Evolutionary conservation across 2,888 invertebrate species (phyloP).

Genomic region (Perdita meconis): DNA sequence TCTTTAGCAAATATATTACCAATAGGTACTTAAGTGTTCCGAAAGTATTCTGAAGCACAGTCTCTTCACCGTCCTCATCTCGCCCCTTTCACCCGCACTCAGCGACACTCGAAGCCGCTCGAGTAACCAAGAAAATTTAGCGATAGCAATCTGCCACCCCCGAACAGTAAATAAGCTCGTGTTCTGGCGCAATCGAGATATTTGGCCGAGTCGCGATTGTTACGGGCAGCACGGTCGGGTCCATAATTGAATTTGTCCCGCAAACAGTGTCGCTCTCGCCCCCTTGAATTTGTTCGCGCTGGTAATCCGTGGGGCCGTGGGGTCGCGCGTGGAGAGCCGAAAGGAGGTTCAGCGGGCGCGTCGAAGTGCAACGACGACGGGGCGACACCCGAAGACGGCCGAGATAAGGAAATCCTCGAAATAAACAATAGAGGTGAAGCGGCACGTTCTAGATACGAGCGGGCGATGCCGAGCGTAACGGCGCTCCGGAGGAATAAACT

Average conservation of each 20-base stretch:
- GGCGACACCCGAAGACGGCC: conserved; percentile 12
- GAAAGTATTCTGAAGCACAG: no score
- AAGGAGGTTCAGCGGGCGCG: conserved; percentile 5
- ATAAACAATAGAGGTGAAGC: conserved; percentile 42
- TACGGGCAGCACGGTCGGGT: not conserved
- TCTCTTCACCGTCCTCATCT: no score
- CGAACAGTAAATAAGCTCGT: no score
- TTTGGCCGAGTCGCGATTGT: not conserved
- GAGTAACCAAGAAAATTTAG: no score
- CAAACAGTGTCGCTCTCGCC: not conserved
- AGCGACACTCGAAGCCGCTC: no score
- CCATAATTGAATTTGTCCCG: not conserved
- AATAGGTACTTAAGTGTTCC: no score
- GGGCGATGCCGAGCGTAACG: conserved; percentile 27
- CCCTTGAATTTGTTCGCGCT: not conserved
- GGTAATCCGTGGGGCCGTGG: not conserved
- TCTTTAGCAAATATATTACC: no score
- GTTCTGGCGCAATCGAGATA: not conserved
- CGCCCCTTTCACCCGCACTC: no score
- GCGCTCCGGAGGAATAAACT: conserved; percentile 56
- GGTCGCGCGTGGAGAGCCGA: not conserved
- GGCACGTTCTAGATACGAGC: conserved; percentile 28
- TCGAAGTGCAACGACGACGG: not conserved
- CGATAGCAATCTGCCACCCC: no score
- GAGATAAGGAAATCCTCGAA: conserved; percentile 51